phyloP scores from a whole-genome alignment of 2,113 vertebrate species.

The Chaetura pelagica region DNA sequence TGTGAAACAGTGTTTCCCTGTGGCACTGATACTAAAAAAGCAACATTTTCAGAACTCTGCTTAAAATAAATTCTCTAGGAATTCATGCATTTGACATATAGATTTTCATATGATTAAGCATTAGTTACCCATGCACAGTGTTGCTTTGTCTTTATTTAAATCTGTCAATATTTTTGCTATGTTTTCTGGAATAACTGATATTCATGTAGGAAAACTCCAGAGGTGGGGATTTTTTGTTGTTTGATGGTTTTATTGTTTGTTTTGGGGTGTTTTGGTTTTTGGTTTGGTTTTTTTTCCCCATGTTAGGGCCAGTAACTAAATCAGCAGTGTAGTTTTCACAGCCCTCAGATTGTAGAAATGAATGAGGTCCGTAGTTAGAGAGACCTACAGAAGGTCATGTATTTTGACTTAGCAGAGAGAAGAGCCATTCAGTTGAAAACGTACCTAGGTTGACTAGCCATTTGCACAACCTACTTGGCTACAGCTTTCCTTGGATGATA shows the following conservation, averaged over 20 bases:
- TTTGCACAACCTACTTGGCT: conserved; percentile 54
- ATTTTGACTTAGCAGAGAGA: neutral
- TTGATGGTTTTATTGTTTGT: neutral
- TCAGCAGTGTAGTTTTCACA: neutral
- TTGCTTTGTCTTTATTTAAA: neutral
- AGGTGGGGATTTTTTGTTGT: neutral
- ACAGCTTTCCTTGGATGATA: conserved; percentile 69
- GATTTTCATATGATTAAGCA: conserved; percentile 34
- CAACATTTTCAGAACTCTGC: neutral
- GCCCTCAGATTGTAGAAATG: neutral
- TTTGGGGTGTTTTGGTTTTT: neutral
- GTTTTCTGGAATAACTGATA: neutral
- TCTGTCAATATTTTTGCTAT: neutral
- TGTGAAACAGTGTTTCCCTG: conserved; percentile 26
- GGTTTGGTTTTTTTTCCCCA: neutral
- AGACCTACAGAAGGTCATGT: neutral
- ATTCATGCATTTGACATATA: conserved; percentile 8
- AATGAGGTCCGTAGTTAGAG: neutral
- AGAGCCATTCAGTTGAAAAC: neutral
- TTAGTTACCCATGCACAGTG: neutral
- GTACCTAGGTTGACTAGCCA: neutral
- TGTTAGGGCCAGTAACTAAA: neutral
- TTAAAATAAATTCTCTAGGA: conserved; percentile 45
- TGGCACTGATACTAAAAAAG: neutral
- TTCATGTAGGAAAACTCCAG: neutral